phyloP scores from a whole-genome alignment of 35 echinoderm and acorn worm species.

The Apostichopus parvimensis region DNA sequence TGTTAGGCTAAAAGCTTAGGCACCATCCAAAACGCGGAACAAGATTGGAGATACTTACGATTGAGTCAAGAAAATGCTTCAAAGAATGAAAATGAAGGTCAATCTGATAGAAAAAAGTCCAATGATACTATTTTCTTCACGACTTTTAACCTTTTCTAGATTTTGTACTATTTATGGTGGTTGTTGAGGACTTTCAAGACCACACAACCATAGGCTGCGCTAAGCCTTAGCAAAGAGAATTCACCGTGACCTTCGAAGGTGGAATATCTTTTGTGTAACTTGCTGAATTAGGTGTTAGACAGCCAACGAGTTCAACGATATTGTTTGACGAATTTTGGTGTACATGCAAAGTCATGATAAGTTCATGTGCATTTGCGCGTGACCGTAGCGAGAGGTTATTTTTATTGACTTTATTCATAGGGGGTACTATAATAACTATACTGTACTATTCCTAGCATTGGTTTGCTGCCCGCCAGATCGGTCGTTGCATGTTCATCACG shows the following conservation, averaged over 20 bases:
- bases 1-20: constrained; percentile 12
- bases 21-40: not conserved
- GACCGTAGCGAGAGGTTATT: not conserved
- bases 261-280: too few relatives aligned
- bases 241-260: too few relatives aligned
- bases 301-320: not conserved
- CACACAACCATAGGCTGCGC: constrained; percentile 44
- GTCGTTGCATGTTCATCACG: too few relatives aligned
- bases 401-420: too few relatives aligned
- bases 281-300: constrained; percentile 35
- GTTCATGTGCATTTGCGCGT: not conserved
- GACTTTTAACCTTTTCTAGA: constrained; percentile 8
- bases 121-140: not conserved
- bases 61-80: constrained; percentile 26
- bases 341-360: not conserved
- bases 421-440: too few relatives aligned
- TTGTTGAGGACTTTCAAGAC: constrained; percentile 10
- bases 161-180: constrained; percentile 39
- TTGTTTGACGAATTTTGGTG: not conserved
- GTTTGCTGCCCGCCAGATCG: too few relatives aligned
- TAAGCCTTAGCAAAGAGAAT: not conserved
- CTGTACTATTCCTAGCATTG: too few relatives aligned
- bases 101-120: constrained; percentile 38
- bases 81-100: constrained; percentile 50
- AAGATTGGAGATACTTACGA: constrained; percentile 9